Evolutionary conservation across 2,797 vertebrate species (phyloP).

Genomic region (Staurois parvus): DNA sequence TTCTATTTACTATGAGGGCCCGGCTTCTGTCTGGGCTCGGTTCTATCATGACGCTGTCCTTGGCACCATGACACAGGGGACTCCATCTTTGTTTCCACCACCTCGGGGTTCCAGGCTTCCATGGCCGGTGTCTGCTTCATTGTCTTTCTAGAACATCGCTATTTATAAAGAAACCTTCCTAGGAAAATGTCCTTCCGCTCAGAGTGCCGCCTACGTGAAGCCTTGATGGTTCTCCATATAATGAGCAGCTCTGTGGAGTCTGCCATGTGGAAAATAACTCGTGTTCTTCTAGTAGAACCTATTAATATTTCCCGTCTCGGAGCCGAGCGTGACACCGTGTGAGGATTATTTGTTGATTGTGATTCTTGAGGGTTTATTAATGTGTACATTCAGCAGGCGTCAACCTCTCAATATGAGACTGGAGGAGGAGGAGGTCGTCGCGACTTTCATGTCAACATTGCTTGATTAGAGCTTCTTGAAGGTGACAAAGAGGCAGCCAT

Average conservation of each 20-base stretch:
- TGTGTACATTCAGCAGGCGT: background rate
- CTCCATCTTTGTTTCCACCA: background rate
- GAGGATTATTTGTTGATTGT: conserved; percentile 27
- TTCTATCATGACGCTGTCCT: background rate
- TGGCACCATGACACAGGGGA: background rate
- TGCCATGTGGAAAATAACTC: conserved; percentile 34
- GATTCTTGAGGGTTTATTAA: conserved; percentile 50
- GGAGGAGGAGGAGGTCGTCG: too few relatives aligned
- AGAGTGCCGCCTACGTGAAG: background rate
- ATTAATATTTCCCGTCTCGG: conserved; percentile 17
- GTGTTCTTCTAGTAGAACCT: conserved; percentile 31
- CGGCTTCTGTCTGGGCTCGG: too few relatives aligned
- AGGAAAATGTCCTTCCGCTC: conserved; percentile 4
- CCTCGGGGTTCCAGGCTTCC: too few relatives aligned
- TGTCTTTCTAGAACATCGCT: background rate
- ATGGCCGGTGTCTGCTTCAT: background rate
- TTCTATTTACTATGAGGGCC: too few relatives aligned
- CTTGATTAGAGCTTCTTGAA: too few relatives aligned
- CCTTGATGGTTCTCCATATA: conserved; percentile 20
- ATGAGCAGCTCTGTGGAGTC: background rate
- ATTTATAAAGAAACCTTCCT: background rate
- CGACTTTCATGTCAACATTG: too few relatives aligned
- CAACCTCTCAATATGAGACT: too few relatives aligned
- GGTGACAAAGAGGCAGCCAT: too few relatives aligned
- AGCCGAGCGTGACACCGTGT: background rate